Conservation (phyloP, 2,888 invertebrate genomes). For the Phytoseiulus persimilis region DNA sequence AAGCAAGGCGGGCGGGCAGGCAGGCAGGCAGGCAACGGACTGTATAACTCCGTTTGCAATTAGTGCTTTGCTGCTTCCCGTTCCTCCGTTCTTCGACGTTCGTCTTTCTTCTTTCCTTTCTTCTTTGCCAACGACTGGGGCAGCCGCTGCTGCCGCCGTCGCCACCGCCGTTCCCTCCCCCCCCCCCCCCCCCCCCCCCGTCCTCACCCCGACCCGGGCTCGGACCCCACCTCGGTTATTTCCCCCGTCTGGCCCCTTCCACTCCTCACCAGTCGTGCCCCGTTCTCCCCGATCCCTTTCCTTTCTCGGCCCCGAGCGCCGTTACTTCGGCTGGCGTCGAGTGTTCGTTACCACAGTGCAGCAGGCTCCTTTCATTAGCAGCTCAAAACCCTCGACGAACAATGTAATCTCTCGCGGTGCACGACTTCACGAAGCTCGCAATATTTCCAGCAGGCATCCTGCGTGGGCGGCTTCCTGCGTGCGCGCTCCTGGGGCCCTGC, state of each 20-base stretch:
- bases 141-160: slow-evolving; percentile 6
- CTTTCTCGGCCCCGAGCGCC: neutral
- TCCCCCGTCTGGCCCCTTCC: slow-evolving; percentile 12
- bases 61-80: slow-evolving; percentile 31
- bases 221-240: neutral
- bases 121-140: slow-evolving; percentile 25
- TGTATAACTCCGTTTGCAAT: slow-evolving; percentile 39
- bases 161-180: neutral
- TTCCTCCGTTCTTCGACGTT: neutral
- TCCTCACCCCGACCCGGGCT: neutral
- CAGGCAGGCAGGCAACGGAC: slow-evolving; percentile 22
- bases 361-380: neutral
- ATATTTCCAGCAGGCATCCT: neutral
- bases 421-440: neutral
- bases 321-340: neutral
- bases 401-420: neutral
- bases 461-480: too few species aligned
- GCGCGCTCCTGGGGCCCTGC: neutral
- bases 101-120: slow-evolving; percentile 35
- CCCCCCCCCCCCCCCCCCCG: neutral
- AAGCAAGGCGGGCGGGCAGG: neutral
- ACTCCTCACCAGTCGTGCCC: neutral
- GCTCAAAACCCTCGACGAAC: neutral
- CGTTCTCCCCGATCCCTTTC: neutral
- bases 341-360: slow-evolving; percentile 5